phyloP scores from a whole-genome alignment of 2,888 invertebrate species.

The Pocota personata region DNA sequence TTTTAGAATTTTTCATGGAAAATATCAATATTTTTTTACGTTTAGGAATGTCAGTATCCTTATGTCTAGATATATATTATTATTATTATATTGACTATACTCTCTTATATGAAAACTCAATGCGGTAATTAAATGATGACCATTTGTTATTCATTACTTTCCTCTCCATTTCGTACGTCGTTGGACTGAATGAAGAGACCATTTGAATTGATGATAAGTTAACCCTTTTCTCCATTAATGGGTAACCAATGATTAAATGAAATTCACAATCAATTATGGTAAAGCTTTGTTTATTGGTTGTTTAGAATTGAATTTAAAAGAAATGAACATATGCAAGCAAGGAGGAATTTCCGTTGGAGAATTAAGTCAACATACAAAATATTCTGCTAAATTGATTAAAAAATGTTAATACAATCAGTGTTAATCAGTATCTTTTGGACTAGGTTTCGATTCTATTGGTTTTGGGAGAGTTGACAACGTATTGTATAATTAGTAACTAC shows the following conservation, averaged over 20 bases:
- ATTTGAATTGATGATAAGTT: constrained; percentile 18
- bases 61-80: not conserved
- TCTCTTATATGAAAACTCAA: not conserved
- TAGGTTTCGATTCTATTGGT: no score
- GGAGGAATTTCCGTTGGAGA: no score
- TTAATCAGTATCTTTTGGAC: no score
- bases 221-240: not conserved
- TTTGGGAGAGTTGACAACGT: no score
- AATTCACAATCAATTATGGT: constrained; percentile 30
- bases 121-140: constrained; percentile 20
- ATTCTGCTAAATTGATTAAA: no score
- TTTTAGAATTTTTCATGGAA: not conserved
- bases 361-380: no score
- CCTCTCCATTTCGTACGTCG: not conserved
- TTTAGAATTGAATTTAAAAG: not conserved
- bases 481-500: no score
- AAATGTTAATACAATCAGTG: no score
- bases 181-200: not conserved
- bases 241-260: constrained; percentile 24
- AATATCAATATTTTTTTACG: not conserved
- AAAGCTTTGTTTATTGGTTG: not conserved
- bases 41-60: not conserved
- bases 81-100: not conserved
- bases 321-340: not conserved
- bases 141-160: constrained; percentile 9